Evolutionary conservation across 2,888 invertebrate genomes (phyloP).

Genomic region (Tetheella fluctuosa): DNA sequence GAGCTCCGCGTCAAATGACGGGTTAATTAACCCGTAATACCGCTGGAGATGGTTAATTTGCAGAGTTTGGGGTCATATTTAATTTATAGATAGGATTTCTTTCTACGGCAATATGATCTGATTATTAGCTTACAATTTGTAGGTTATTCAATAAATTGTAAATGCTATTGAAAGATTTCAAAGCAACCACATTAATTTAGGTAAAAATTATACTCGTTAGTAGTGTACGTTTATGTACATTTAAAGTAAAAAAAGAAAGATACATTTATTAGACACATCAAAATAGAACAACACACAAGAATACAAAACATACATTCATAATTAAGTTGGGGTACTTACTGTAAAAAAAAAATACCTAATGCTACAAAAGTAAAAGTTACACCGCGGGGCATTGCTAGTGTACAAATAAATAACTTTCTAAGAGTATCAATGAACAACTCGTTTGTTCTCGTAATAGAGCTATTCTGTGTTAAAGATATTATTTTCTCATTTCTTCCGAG

Average conservation of each 20-base stretch:
- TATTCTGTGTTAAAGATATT: conserved; percentile 52
- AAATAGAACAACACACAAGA: too few relatives aligned
- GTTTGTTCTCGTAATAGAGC: conserved; percentile 49
- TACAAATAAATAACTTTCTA: conserved; percentile 36
- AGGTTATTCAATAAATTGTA: too few relatives aligned
- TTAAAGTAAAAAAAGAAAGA: too few relatives aligned
- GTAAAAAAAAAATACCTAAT: too few relatives aligned
- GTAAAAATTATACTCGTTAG: too few relatives aligned
- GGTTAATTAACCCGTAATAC: conserved; percentile 25
- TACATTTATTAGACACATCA: too few relatives aligned
- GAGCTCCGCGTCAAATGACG: conserved; percentile 19
- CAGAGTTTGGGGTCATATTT: neutral
- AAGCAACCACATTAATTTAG: too few relatives aligned
- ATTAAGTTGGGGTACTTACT: too few relatives aligned
- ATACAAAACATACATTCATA: too few relatives aligned
- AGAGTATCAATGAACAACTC: conserved; percentile 41
- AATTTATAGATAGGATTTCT: neutral
- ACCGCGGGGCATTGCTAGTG: conserved; percentile 17
- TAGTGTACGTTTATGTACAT: too few relatives aligned
- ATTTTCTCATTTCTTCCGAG: conserved; percentile 50
- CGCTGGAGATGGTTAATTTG: neutral
- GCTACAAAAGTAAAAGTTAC: neutral
- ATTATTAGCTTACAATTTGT: too few relatives aligned
- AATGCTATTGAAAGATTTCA: too few relatives aligned
- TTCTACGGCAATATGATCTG: neutral